Conservation (phyloP, 2,888 invertebrate genomes). For the Mantis religiosa region DNA sequence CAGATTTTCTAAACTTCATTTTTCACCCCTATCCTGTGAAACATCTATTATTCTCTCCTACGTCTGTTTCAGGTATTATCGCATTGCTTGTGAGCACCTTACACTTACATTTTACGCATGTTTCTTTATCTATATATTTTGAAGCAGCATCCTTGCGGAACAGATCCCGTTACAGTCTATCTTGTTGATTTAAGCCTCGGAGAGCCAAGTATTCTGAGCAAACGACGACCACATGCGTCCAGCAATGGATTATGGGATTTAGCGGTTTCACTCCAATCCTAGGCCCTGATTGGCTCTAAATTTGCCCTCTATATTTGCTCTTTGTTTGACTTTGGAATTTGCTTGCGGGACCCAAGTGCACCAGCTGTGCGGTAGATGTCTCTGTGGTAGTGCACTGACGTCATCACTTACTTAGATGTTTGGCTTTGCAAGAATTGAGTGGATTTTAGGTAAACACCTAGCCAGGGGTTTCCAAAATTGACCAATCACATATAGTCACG, state of each 20-base stretch:
- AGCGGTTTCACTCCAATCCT: neutral
- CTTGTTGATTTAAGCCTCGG: too few species aligned
- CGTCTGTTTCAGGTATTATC: too few species aligned
- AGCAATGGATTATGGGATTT: neutral
- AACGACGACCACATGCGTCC: neutral
- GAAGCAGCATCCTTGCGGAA: too few species aligned
- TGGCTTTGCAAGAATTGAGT: neutral
- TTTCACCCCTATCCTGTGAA: too few species aligned
- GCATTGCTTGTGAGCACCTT: too few species aligned
- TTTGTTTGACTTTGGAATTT: neutral
- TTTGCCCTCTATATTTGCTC: neutral
- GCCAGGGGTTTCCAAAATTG: neutral
- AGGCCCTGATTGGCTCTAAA: neutral
- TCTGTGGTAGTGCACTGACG: neutral
- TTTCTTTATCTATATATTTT: too few species aligned
- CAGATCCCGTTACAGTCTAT: too few species aligned
- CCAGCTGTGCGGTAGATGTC: neutral
- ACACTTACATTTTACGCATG: too few species aligned
- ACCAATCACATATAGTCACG: too few species aligned
- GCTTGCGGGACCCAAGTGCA: neutral
- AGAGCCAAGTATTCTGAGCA: neutral
- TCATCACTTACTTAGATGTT: neutral
- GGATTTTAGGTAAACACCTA: neutral
- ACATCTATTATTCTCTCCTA: too few species aligned
- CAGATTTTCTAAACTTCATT: too few species aligned